A percentile compares a stretch with the other conserved stretches of the same genome.
phyloP scores from a whole-genome alignment of 2,113 vertebrate genomes.

The Agelaius tricolor region DNA sequence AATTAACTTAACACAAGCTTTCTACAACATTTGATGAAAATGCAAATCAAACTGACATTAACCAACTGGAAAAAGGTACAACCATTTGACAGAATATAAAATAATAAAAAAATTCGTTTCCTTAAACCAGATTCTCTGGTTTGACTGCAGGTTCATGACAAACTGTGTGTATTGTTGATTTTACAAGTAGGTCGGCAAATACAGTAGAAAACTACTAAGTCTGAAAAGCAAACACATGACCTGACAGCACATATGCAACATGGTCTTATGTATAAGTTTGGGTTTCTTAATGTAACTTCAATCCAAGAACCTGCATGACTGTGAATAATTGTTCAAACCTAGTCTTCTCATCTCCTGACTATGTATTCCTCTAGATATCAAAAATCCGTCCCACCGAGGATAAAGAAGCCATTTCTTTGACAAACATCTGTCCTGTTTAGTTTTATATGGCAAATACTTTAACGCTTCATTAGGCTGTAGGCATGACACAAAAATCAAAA shows the following conservation, averaged over 20 bases:
- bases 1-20: neutral
- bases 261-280: rapidly evolving
- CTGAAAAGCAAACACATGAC: neutral
- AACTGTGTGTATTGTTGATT: neutral
- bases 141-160: neutral
- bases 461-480: neutral
- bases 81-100: neutral
- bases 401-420: neutral
- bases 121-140: neutral
- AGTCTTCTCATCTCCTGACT: neutral
- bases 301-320: neutral
- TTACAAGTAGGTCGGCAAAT: neutral
- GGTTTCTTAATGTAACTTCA: neutral
- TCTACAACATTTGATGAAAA: neutral
- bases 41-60: neutral
- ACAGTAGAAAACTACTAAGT: neutral
- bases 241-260: neutral
- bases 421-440: neutral
- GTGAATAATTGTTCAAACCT: neutral
- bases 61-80: neutral
- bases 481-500: neutral
- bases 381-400: neutral
- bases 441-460: neutral
- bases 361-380: neutral
- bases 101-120: neutral